Evolutionary conservation across 2,797 vertebrate genomes (phyloP).

Genomic region (Mycteria americana): DNA sequence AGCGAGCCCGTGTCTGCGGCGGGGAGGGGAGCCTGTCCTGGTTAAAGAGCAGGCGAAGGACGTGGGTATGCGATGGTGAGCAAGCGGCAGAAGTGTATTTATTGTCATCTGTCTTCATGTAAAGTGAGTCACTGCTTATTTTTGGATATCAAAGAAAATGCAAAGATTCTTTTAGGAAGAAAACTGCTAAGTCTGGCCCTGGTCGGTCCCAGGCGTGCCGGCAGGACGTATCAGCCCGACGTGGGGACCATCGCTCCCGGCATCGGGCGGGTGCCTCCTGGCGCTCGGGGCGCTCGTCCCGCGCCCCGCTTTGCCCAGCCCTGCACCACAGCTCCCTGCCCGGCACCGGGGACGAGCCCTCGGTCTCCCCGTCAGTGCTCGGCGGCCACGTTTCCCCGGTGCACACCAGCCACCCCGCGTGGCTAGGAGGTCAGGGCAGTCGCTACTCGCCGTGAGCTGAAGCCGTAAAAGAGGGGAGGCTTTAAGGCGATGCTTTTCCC

Average conservation of each 20-base stretch:
- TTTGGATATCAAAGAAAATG: neutral
- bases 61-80: neutral
- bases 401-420: accelerated
- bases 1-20: neutral
- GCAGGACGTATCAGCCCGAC: neutral
- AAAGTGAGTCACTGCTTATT: neutral
- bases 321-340: neutral
- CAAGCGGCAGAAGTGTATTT: neutral
- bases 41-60: neutral
- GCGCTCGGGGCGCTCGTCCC: accelerated
- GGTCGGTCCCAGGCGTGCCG: neutral
- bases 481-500: accelerated
- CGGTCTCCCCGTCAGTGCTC: neutral
- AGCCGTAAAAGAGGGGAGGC: accelerated
- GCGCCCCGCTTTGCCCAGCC: neutral
- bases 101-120: neutral
- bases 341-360: accelerated
- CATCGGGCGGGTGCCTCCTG: neutral
- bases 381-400: accelerated
- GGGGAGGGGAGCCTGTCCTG: neutral
- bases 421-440: neutral
- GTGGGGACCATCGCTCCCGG: accelerated
- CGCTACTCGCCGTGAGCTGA: accelerated
- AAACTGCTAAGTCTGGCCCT: neutral
- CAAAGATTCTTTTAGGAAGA: neutral